A percentile compares a stretch with the other conserved stretches of the same genome.
phyloP scores from a whole-genome alignment of 2,888 invertebrate species.

The Ennomos quercinarius region DNA sequence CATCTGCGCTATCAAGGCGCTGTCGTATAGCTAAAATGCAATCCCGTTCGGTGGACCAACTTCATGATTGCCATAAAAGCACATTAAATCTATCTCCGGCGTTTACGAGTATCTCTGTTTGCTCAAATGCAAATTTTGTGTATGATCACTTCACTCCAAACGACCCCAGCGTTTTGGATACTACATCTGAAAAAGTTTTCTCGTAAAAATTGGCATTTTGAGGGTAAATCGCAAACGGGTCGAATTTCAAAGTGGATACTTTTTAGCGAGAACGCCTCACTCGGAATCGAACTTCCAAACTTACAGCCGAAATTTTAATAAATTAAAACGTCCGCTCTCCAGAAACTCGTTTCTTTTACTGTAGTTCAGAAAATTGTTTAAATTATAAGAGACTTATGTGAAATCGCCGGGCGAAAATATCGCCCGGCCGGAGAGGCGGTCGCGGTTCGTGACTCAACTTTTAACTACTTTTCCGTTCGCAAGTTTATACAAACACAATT shows the following conservation, averaged over 20 bases:
- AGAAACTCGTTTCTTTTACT: conserved; percentile 56
- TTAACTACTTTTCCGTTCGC: conserved; percentile 32
- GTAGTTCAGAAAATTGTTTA: conserved; percentile 51
- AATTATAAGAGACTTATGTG: conserved; percentile 51
- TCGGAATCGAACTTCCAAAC: conserved; percentile 61
- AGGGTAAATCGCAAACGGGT: conserved; percentile 65
- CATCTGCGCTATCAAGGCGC: not conserved
- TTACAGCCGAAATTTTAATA: conserved; percentile 70
- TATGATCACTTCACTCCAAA: conserved; percentile 61
- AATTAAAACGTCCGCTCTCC: conserved; percentile 54
- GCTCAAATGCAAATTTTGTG: conserved; percentile 65
- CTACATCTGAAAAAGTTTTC: conserved; percentile 70
- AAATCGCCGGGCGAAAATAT: conserved; percentile 47
- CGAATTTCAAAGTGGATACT: conserved; percentile 57
- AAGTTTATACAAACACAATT: conserved; percentile 35
- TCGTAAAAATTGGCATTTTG: conserved; percentile 71
- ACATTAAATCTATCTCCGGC: conserved; percentile 49
- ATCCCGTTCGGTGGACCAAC: conserved; percentile 47
- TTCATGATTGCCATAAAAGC: conserved; percentile 51
- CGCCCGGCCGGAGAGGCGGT: conserved; percentile 20
- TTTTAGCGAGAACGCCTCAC: conserved; percentile 62
- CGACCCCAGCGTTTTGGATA: conserved; percentile 50
- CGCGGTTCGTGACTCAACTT: conserved; percentile 40
- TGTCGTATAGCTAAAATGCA: conserved; percentile 21
- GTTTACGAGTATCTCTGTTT: conserved; percentile 56